Evolutionary conservation across 2,113 vertebrate genomes (phyloP).

Genomic region (Notarius lentiginosus): DNA sequence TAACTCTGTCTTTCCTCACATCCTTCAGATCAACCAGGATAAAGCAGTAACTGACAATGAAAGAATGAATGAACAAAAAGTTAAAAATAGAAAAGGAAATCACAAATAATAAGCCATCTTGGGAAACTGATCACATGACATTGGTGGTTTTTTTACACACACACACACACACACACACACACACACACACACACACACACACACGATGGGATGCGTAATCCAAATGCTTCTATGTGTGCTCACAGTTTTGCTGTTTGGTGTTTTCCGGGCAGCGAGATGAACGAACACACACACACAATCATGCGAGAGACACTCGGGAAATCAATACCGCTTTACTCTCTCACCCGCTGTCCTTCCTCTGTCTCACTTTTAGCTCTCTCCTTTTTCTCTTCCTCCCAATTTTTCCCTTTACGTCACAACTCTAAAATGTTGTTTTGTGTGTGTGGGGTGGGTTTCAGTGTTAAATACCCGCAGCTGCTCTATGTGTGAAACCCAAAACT

Average conservation of each 20-base stretch:
- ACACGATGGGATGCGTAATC: background rate
- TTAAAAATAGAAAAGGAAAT: background rate
- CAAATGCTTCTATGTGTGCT: background rate
- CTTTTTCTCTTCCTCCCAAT: constrained; percentile 32
- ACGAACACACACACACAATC: constrained; percentile 37
- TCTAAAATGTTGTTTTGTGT: constrained; percentile 74
- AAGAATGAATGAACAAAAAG: background rate
- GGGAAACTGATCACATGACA: background rate
- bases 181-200: background rate
- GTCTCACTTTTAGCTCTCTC: constrained; percentile 4
- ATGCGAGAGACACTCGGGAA: constrained; percentile 63
- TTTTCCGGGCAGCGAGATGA: background rate
- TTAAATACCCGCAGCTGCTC: constrained; percentile 87
- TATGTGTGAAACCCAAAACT: constrained; percentile 74
- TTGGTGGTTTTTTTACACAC: background rate
- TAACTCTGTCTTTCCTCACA: background rate
- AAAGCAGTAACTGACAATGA: background rate
- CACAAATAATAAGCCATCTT: background rate
- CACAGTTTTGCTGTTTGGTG: constrained; percentile 5
- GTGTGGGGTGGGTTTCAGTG: constrained; percentile 65
- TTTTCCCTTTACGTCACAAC: constrained; percentile 77
- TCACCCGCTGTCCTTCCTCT: background rate
- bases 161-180: background rate
- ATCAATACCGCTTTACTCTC: constrained; percentile 55
- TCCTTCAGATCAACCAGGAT: background rate